Percentiles rank a stretch among this genome's conserved stretches.
These are phyloP conservation scores for Anhinga anhinga DNA, from an alignment of 2,113 vertebrate genomes.

Conservation along the genomic window DNA sequence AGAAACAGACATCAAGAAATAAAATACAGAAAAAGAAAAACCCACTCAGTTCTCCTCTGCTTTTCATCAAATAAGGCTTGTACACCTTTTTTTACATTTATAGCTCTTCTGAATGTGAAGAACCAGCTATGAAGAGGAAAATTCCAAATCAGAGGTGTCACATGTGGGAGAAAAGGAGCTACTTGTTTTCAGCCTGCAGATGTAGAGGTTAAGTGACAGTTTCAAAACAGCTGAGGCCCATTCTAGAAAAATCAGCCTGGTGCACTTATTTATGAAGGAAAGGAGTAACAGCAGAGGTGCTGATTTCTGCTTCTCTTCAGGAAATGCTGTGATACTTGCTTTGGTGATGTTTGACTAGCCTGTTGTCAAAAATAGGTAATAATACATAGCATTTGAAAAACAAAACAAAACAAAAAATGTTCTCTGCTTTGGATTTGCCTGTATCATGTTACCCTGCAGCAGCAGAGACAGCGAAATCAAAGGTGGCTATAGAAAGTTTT, in stretches of 20 bases:
- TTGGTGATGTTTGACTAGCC: background rate
- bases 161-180: background rate
- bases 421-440: background rate
- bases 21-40: background rate
- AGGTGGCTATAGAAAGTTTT: background rate
- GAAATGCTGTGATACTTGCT: background rate
- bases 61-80: background rate
- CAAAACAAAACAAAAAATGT: background rate
- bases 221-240: background rate
- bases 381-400: background rate
- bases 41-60: background rate
- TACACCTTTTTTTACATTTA: background rate
- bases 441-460: background rate
- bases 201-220: background rate
- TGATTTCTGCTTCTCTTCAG: background rate
- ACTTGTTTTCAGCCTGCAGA: slow-evolving; percentile 15
- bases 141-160: slow-evolving; percentile 9
- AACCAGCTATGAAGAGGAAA: background rate
- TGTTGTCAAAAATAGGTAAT: background rate
- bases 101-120: background rate
- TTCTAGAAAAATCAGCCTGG: background rate
- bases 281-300: background rate
- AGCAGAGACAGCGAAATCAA: background rate
- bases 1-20: background rate
- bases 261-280: background rate